Percentiles rank a stretch among this genome's conserved stretches.
Evolutionary conservation across 2,888 invertebrate genomes (phyloP).

Genomic region (Ichneumon xanthorius): DNA sequence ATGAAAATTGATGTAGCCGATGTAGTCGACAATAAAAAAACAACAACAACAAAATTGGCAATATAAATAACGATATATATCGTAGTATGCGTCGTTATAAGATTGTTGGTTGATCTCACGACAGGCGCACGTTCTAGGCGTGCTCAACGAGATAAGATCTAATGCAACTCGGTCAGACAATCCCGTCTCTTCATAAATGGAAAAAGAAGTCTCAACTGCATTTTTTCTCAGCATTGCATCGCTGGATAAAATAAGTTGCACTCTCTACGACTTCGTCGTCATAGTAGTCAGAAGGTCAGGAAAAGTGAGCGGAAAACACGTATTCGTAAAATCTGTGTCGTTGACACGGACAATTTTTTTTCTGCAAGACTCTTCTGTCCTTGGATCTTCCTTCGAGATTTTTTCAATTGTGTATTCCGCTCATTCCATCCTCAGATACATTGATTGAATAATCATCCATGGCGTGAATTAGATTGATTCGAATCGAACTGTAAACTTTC

Average conservation of each 20-base stretch:
- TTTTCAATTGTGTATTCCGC: background rate
- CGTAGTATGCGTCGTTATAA: background rate
- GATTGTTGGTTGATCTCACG: background rate
- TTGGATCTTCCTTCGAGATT: background rate
- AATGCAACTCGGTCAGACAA: slow-evolving; percentile 27
- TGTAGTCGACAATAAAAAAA: background rate
- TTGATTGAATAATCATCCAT: background rate
- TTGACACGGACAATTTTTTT: slow-evolving; percentile 28
- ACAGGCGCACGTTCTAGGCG: slow-evolving; percentile 6
- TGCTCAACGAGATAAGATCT: slow-evolving; percentile 43
- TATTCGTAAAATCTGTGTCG: slow-evolving; percentile 20
- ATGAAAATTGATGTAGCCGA: slow-evolving; percentile 29
- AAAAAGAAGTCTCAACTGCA: background rate
- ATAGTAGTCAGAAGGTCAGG: slow-evolving; percentile 9
- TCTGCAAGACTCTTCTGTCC: background rate
- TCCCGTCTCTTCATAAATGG: slow-evolving; percentile 17
- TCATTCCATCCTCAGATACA: background rate
- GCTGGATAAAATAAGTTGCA: slow-evolving; percentile 5
- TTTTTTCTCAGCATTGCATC: slow-evolving; percentile 26
- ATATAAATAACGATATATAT: slow-evolving; percentile 19
- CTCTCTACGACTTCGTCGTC: slow-evolving; percentile 4
- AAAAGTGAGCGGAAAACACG: slow-evolving; percentile 35
- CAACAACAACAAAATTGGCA: background rate
- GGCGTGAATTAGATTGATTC: slow-evolving; percentile 31
- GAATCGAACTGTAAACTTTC: slow-evolving; percentile 1